Conservation (phyloP, 2,113 vertebrate species). For the Gallinago jamesoni region DNA sequence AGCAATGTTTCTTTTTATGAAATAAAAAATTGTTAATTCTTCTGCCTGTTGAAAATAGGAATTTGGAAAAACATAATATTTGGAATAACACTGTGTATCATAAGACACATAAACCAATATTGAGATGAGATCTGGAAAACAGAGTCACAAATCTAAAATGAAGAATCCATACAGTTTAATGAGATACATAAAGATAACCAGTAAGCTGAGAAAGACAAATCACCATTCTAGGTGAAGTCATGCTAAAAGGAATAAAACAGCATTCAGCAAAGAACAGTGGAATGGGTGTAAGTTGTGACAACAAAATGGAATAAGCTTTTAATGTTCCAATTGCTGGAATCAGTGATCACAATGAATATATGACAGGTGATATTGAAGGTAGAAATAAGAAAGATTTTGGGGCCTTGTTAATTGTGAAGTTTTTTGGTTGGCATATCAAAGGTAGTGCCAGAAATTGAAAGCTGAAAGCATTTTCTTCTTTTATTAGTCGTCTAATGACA, state of each 20-base stretch:
- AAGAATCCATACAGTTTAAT: not conserved
- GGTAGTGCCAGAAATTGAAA: not conserved
- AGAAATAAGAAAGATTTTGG: not conserved
- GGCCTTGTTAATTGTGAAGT: not conserved
- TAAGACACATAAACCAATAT: not conserved
- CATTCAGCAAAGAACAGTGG: not conserved
- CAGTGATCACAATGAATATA: not conserved
- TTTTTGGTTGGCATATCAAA: not conserved
- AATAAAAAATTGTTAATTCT: not conserved
- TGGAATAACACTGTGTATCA: not conserved
- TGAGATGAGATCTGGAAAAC: not conserved
- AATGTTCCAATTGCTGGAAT: not conserved
- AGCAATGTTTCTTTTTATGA: fast-evolving
- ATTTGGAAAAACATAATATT: not conserved
- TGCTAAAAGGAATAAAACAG: not conserved
- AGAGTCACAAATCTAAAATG: not conserved
- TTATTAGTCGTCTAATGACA: not conserved
- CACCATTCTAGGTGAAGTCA: not conserved
- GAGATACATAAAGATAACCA: not conserved
- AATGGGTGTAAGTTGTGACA: not conserved
- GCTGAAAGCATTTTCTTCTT: not conserved
- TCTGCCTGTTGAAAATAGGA: not conserved
- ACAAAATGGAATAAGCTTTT: not conserved
- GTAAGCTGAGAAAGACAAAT: not conserved
- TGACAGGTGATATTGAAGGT: not conserved